These are phyloP conservation scores for Brachypterus glaber DNA, from an alignment of 2,888 invertebrate species.

Conservation along the genomic window DNA sequence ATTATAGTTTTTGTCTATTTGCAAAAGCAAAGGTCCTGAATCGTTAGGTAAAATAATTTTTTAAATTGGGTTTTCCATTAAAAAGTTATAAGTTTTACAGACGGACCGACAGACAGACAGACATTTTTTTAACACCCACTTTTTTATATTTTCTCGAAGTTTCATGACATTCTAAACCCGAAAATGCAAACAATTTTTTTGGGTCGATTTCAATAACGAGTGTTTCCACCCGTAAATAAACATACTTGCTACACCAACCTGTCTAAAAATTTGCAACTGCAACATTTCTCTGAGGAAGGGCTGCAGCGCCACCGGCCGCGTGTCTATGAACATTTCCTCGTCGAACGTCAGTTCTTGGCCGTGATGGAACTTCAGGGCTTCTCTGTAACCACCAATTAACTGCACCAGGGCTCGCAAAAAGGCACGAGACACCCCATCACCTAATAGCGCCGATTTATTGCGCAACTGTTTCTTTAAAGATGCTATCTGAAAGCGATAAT, in stretches of 20 bases:
- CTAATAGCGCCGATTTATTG: slow-evolving; percentile 65
- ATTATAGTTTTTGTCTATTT: too few species aligned
- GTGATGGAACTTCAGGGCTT: slow-evolving; percentile 70
- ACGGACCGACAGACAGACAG: too few species aligned
- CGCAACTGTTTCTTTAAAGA: slow-evolving; percentile 68
- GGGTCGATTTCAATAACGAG: too few species aligned
- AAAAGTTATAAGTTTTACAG: too few species aligned
- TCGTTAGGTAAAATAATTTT: too few species aligned
- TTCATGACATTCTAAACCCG: too few species aligned
- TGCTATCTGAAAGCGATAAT: slow-evolving; percentile 53
- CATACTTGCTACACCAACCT: slow-evolving; percentile 47
- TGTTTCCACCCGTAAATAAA: too few species aligned
- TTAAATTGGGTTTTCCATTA: too few species aligned
- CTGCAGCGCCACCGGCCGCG: slow-evolving; percentile 74
- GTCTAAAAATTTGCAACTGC: slow-evolving; percentile 89
- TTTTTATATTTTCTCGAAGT: too few species aligned
- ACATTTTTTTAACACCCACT: too few species aligned
- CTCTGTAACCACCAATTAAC: slow-evolving; percentile 89
- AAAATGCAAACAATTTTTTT: neutral
- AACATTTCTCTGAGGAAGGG: slow-evolving; percentile 85
- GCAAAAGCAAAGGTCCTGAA: too few species aligned
- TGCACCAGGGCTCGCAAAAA: slow-evolving; percentile 87
- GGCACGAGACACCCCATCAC: slow-evolving; percentile 87
- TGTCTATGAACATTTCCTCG: slow-evolving; percentile 77
- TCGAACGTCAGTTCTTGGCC: slow-evolving; percentile 75